Base-by-base conservation (phyloP, 2,113 vertebrate genomes). In the Hippocampus mohnikei region DNA sequence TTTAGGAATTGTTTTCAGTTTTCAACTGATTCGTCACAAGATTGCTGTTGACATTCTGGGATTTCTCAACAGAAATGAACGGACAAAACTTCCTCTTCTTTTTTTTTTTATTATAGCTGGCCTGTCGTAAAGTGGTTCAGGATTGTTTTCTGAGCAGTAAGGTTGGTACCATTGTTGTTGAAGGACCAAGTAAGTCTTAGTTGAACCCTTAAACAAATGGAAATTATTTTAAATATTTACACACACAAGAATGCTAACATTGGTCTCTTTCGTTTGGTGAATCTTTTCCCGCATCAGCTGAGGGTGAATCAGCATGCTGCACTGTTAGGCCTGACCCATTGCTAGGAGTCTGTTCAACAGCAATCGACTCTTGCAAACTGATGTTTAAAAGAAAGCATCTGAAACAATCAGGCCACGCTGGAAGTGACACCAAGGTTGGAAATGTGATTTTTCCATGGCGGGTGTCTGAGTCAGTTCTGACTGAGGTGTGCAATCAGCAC, bases 151-250 rank as follows among this genome's bases (percentile, higher is more conserved):
- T 50, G 52, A 53, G 3, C 21, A 52, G 9, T n/a, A 53, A 53
- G 9, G 6, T 50, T 50, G 21, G 52, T 53, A 53, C 2, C 21
- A 5, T 1, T 48, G 46, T 16, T 48, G 16, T 48, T 18, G 46
- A 48, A 48, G 16, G 46, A 48, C 21, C 52, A 40, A 40, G 33
- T n/a, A 60, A 60, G 9, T 21, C 40, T 62, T 40, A 62, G 18
- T 40, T 62, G 6, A 25, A 46, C 63, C 8, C n/a, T 25, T 27
- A 71, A 63, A 59, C 48, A 25, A 46, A 62, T 18, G 21, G 40
- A 4, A 37, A 37, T 63, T 78, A 21, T 44, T 70, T 64, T 66
- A 89, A 90, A 87, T 78, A 87, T 87, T 85, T 87, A 73, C 62
- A 69, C 44, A 70, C 0, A 1, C 7, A 59, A 55, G 70, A 81